Evolutionary conservation across 2,797 vertebrate genomes (phyloP).

Genomic region (Gadopsis bispinosus): DNA sequence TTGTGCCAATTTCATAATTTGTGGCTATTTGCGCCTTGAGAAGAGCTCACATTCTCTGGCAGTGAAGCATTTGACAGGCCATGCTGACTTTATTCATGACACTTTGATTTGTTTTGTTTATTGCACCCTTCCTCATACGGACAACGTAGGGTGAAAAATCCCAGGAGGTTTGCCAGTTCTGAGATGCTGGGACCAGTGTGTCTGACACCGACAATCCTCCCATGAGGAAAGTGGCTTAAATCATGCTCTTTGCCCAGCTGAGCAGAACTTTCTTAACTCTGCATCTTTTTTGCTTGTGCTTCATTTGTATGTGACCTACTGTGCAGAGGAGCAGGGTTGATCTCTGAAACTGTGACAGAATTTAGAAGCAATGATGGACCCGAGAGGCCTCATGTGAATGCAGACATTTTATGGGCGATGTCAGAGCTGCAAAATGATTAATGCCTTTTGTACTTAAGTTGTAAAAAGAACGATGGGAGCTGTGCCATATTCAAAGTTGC

Average conservation of each 20-base stretch:
- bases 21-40: not conserved
- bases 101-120: slow-evolving; percentile 50
- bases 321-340: not conserved
- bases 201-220: slow-evolving; percentile 37
- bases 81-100: slow-evolving; percentile 15
- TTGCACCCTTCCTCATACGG: slow-evolving; percentile 17
- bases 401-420: slow-evolving; percentile 44
- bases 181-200: slow-evolving; percentile 20
- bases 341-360: slow-evolving; percentile 15
- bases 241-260: slow-evolving; percentile 8
- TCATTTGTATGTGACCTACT: slow-evolving; percentile 6
- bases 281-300: not conserved
- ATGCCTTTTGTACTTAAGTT: slow-evolving; percentile 21
- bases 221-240: slow-evolving; percentile 32
- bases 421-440: slow-evolving; percentile 18
- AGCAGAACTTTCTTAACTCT: slow-evolving; percentile 2
- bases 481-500: slow-evolving; percentile 17
- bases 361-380: not conserved
- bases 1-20: not conserved
- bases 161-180: slow-evolving; percentile 41
- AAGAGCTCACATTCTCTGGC: not conserved
- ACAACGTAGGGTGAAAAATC: slow-evolving; percentile 13
- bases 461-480: slow-evolving; percentile 32
- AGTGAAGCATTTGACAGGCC: slow-evolving; percentile 15
- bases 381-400: not conserved